Evolutionary conservation across 2,888 invertebrate genomes (phyloP), one percentile per base, ranked within the genome.

Genomic region (Euplexia lucipara): DNA sequence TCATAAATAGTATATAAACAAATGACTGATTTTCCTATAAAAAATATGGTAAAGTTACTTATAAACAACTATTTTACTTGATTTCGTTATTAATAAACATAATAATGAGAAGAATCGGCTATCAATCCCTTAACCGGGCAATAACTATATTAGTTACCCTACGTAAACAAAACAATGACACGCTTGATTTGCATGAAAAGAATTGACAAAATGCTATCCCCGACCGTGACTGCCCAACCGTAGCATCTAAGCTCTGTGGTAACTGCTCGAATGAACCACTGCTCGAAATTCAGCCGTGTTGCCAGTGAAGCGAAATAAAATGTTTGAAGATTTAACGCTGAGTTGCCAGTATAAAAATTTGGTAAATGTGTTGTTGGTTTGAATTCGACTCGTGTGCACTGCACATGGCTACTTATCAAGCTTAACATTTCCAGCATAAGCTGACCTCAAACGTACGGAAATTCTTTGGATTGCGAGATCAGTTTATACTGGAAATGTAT

Each of bases 281-380:
- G 32, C 37, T 49, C 41, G 32, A 57, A 30, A 70, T 69, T 47
- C 37, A 12, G n/a, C 57, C 47, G 64, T 48, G 56, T 64, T 34
- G 54, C 35, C 32, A 20, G 39, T 60, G 60, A 66, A 60, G 41
- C 61, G 26, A 65, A 66, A 70, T 78, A 64, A n/a, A 70, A 70
- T 52, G 42, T 53, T 73, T 49, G 56, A 48, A 49, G 63, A 76
- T 60, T 67, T 56, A 26, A 60, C 60, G 44, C 32, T 48, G 56
- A 48, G 58, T 73, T 63, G 56, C 57, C 53, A 54, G 44, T 48
- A 47, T 45, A 70, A 59, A 63, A 57, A 53, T 61, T 57, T 56
- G 18, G 39, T 30, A 59, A 68, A 59, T 56, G 20, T 35, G 18
- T 35, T 20, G 48, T 61, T 48, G 41, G 3, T 49, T 73, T 26